A percentile compares a stretch with the other conserved stretches of the same genome.
Conservation (phyloP, 2,888 invertebrate species). For the Drepana falcataria region DNA sequence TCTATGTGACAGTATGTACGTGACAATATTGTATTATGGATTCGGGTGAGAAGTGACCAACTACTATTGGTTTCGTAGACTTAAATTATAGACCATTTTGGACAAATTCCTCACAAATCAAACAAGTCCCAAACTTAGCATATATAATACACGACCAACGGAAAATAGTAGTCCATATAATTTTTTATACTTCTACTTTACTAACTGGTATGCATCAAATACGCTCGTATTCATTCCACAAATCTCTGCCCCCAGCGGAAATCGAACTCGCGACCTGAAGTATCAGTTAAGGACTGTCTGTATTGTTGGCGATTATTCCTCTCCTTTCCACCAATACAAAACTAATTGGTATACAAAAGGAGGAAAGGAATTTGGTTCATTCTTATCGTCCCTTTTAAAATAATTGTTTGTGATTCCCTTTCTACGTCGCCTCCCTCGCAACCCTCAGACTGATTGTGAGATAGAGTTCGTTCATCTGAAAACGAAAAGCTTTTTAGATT, state of each 20-base stretch:
- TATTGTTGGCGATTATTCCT: not conserved
- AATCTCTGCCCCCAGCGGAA: too few relatives aligned
- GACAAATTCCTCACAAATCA: too few relatives aligned
- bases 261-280: not conserved
- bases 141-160: too few relatives aligned
- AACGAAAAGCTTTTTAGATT: conserved; percentile 31
- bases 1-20: conserved; percentile 33
- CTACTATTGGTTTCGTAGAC: too few relatives aligned
- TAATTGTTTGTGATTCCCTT: conserved; percentile 50
- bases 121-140: too few relatives aligned
- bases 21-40: conserved; percentile 37
- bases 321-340: conserved; percentile 19
- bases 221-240: too few relatives aligned
- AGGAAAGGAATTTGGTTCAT: conserved; percentile 31
- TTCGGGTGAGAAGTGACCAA: conserved; percentile 11
- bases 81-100: too few relatives aligned
- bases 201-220: too few relatives aligned
- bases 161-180: too few relatives aligned
- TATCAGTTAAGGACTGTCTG: conserved; percentile 5
- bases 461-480: conserved; percentile 11
- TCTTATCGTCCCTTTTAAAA: conserved; percentile 36
- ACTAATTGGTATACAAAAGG: conserved; percentile 24
- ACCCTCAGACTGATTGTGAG: conserved; percentile 2
- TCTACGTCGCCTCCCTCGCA: conserved; percentile 9
- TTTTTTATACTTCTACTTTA: too few relatives aligned